These are phyloP conservation scores for Brachionichthys hirsutus DNA, from an alignment of 2,113 vertebrate species.

Conservation along the genomic window DNA sequence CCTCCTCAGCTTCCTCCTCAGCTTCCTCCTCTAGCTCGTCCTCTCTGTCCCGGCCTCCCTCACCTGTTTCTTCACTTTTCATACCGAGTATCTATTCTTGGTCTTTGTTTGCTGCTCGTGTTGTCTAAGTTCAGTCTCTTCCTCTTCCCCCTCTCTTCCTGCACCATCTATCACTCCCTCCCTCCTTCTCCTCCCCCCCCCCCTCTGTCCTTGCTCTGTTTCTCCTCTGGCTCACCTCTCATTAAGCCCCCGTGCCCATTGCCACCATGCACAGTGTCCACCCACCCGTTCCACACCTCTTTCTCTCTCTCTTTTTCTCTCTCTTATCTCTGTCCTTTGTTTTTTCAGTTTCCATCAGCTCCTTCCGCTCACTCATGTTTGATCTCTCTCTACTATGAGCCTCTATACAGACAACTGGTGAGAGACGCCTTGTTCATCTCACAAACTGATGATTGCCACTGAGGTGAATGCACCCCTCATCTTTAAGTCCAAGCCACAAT, in stretches of 20 bases:
- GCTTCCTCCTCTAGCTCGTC: constrained; percentile 34
- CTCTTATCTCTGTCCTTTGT: constrained; percentile 51
- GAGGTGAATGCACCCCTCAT: too few species aligned
- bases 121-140: constrained; percentile 61
- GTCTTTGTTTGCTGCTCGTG: constrained; percentile 70
- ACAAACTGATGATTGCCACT: too few species aligned
- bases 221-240: constrained; percentile 80
- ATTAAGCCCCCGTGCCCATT: constrained; percentile 72
- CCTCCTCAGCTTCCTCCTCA: constrained; percentile 26
- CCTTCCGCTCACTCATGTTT: background rate
- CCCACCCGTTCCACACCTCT: constrained; percentile 72
- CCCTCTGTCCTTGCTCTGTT: constrained; percentile 67
- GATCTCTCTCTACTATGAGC: constrained; percentile 3
- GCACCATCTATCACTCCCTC: constrained; percentile 73
- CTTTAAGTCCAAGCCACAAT: too few species aligned
- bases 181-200: constrained; percentile 65
- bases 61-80: constrained; percentile 61
- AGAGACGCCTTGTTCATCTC: too few species aligned
- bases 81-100: constrained; percentile 74
- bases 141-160: constrained; percentile 45
- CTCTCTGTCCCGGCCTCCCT: constrained; percentile 49
- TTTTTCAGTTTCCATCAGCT: constrained; percentile 19
- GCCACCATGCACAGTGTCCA: constrained; percentile 71
- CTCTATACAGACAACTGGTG: background rate
- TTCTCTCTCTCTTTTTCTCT: constrained; percentile 43